Percentiles rank a stretch among this genome's conserved stretches.
These are phyloP conservation scores for Crocidura indochinensis DNA, from an alignment of 2,797 vertebrate genomes.

Conservation along the genomic window DNA sequence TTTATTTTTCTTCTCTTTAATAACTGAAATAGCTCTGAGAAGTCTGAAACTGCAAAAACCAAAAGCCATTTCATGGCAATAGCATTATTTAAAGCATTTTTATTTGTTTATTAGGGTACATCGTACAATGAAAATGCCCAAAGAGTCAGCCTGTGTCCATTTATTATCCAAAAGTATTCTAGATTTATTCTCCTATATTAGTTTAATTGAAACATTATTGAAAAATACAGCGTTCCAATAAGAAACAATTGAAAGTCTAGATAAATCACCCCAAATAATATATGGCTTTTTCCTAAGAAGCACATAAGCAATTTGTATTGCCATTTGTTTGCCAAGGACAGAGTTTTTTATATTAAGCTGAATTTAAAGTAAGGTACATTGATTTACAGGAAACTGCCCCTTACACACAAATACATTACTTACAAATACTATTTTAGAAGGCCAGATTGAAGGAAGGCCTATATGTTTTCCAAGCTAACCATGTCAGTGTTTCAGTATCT, in stretches of 20 bases:
- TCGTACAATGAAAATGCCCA: slow-evolving; percentile 85
- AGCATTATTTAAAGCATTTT: slow-evolving; percentile 84
- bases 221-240: slow-evolving; percentile 83
- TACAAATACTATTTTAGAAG: slow-evolving; percentile 88
- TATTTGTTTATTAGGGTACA: slow-evolving; percentile 85
- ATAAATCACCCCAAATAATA: slow-evolving; percentile 77
- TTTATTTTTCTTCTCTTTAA: slow-evolving; percentile 84
- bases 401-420: slow-evolving; percentile 87
- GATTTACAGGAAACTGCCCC: slow-evolving; percentile 92
- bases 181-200: slow-evolving; percentile 79
- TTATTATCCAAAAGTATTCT: slow-evolving; percentile 82
- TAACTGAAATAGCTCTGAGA: slow-evolving; percentile 78
- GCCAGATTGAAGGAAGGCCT: slow-evolving; percentile 82
- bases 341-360: slow-evolving; percentile 86
- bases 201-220: slow-evolving; percentile 86
- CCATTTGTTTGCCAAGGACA: slow-evolving; percentile 88
- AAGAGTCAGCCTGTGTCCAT: slow-evolving; percentile 82
- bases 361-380: slow-evolving; percentile 91
- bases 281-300: slow-evolving; percentile 72
- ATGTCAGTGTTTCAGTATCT: slow-evolving; percentile 87
- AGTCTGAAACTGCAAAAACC: slow-evolving; percentile 82
- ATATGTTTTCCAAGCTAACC: slow-evolving; percentile 83
- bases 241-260: slow-evolving; percentile 82
- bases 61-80: slow-evolving; percentile 77
- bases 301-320: slow-evolving; percentile 84